Evolutionary conservation across 2,113 vertebrate species (phyloP), one percentile per base, ranked within the genome.

Genomic region (Oophaga pumilio): DNA sequence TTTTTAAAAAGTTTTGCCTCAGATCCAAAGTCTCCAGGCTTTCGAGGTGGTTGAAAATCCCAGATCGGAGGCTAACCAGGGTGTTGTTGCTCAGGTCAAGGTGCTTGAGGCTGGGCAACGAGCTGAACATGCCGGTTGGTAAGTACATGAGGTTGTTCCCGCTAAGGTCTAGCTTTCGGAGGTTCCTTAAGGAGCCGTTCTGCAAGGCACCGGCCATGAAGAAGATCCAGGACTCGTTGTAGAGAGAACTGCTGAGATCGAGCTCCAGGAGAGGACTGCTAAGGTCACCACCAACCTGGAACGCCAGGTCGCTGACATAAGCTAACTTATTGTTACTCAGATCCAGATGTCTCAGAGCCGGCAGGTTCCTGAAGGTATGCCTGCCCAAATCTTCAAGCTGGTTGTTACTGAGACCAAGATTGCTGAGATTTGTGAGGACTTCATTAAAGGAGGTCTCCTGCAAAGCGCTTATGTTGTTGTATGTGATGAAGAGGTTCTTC

Each of bases 11-110:
- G 76, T 97, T 98, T 92, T 96, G 89, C 43, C 97, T 96, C 87
- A 99, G 93, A 93, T 98, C 94, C 79, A 99, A 95, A 86, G 92
- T 92, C 77, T 89, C 90, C 18, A 98, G 94, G 6, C 87, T 92
- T 0, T 84, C 90, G 7, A 94, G 93, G 83, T 90, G 91, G 69
- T 85, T 93, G 74, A 98, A 95, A 1, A 95, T 94, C 8, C 91
- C 90, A 0, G 95, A 94, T 1, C 82, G 89, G 79, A 99, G 85
- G 18, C 92, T 90, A 90, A 97, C 90, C 82, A 99, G 91, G 1
- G 96, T 97, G 92, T 96, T 98, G 94, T 97, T 97, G 85, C 93
- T 95, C 84, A 99, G 92, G 92, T 95, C 96, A 88, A 99, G 93
- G 77, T 89, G 90, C 82, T 85, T 90, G 88, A 99, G 94, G 78